Evolutionary conservation across 2,888 invertebrate genomes (phyloP).

Genomic region (Brenthis ino): DNA sequence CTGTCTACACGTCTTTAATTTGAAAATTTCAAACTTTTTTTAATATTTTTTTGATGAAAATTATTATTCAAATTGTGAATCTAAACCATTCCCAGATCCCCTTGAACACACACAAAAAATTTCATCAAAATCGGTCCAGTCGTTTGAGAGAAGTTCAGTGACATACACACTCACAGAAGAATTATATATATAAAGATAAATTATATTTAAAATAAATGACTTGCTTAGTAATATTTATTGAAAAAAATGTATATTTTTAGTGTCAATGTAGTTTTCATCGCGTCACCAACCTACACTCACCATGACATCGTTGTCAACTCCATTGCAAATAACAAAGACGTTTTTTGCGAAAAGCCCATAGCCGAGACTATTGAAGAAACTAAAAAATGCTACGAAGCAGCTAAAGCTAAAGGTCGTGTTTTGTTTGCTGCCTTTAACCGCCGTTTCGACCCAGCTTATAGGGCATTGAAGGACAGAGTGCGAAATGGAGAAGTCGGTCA

Average conservation of each 20-base stretch:
- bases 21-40: no score
- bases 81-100: no score
- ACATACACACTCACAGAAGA: no score
- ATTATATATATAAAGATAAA: no score
- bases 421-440: constrained; percentile 86
- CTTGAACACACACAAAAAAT: no score
- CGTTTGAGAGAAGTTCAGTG: no score
- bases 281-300: constrained; percentile 83
- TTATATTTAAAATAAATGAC: not conserved
- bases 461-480: constrained; percentile 72
- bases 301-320: constrained; percentile 79
- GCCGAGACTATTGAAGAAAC: constrained; percentile 80
- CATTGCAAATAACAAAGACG: constrained; percentile 81
- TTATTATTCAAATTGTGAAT: no score
- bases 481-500: constrained; percentile 83
- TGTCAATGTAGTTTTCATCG: constrained; percentile 78
- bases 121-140: no score
- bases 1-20: no score
- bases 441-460: constrained; percentile 85
- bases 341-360: constrained; percentile 88
- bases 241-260: constrained; percentile 48
- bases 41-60: no score
- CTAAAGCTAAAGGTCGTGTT: constrained; percentile 77
- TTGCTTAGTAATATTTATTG: not conserved
- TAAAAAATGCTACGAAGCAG: constrained; percentile 81